These are phyloP conservation scores for Eupithecia inturbata DNA, from an alignment of 2,888 invertebrate genomes.

Conservation along the genomic window DNA sequence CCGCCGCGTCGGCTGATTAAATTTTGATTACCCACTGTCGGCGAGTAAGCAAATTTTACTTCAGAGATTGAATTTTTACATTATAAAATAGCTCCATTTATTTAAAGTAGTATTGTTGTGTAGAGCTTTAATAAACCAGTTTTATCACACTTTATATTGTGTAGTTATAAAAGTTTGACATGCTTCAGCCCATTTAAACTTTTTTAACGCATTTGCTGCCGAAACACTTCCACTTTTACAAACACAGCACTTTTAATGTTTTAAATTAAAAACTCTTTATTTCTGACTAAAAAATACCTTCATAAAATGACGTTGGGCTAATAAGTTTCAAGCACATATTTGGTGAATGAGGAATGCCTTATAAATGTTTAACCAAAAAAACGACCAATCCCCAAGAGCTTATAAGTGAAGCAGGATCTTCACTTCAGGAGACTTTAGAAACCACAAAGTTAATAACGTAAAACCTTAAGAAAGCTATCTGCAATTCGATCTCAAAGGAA, in stretches of 20 bases:
- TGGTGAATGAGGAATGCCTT: not conserved
- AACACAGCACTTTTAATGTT: not conserved
- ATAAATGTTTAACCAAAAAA: not conserved
- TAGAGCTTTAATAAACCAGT: not conserved
- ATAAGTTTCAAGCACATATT: not conserved
- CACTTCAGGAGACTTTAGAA: constrained; percentile 25
- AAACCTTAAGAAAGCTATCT: constrained; percentile 20
- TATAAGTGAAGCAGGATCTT: constrained; percentile 11
- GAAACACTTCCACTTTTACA: not conserved
- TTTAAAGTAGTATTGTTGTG: constrained; percentile 2
- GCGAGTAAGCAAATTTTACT: constrained; percentile 28
- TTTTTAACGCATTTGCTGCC: constrained; percentile 1
- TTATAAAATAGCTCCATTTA: constrained; percentile 27
- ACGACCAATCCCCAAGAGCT: not conserved
- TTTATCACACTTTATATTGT: not conserved
- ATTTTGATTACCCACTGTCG: constrained; percentile 41
- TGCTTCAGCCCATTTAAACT: not conserved
- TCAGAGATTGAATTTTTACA: constrained; percentile 31
- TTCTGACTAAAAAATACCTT: not conserved
- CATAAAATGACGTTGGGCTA: not conserved
- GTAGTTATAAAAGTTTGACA: not conserved
- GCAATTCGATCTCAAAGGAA: constrained; percentile 29
- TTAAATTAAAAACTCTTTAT: not conserved
- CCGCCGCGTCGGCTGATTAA: constrained; percentile 41
- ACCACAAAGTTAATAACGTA: constrained; percentile 29